A percentile compares a stretch with the other conserved stretches of the same genome.
phyloP scores from a whole-genome alignment of 37 sponge, comb jelly and placozoan species.

The Eunapius fragilis region DNA sequence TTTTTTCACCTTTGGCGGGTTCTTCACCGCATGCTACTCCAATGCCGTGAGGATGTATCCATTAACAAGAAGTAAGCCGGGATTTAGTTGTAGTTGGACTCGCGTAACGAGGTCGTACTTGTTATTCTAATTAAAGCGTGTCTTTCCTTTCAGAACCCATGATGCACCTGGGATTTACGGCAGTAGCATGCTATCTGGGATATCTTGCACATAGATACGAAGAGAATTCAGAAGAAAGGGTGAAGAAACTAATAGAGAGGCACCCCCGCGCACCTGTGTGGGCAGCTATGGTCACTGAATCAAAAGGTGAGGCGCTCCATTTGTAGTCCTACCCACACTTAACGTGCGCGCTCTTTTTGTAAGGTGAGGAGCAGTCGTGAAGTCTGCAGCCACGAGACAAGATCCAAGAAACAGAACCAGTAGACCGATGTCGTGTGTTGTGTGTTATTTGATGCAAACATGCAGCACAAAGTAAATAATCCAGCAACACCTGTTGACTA shows the following conservation, averaged over 20 bases:
- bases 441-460: not conserved
- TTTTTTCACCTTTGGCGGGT: slow-evolving; percentile 72
- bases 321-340: not conserved
- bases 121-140: not conserved
- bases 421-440: not conserved
- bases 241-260: slow-evolving; percentile 43
- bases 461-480: too few relatives aligned
- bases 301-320: not conserved
- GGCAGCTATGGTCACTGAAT: not conserved
- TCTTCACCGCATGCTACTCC: slow-evolving; percentile 71
- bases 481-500: too few relatives aligned
- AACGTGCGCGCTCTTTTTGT: not conserved
- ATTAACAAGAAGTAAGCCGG: slow-evolving; percentile 69
- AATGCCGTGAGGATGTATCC: slow-evolving; percentile 76
- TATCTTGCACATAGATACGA: slow-evolving; percentile 70
- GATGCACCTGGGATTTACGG: slow-evolving; percentile 51
- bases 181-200: slow-evolving; percentile 48
- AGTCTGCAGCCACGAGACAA: not conserved
- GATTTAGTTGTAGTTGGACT: not conserved
- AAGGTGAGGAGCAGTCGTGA: not conserved
- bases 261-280: slow-evolving; percentile 46
- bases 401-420: not conserved
- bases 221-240: slow-evolving; percentile 66
- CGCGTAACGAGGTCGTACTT: not conserved
- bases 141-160: slow-evolving; percentile 56